phyloP scores from a whole-genome alignment of 1,140 invertebrate genomes.

The Pollicipes pollicipes region DNA sequence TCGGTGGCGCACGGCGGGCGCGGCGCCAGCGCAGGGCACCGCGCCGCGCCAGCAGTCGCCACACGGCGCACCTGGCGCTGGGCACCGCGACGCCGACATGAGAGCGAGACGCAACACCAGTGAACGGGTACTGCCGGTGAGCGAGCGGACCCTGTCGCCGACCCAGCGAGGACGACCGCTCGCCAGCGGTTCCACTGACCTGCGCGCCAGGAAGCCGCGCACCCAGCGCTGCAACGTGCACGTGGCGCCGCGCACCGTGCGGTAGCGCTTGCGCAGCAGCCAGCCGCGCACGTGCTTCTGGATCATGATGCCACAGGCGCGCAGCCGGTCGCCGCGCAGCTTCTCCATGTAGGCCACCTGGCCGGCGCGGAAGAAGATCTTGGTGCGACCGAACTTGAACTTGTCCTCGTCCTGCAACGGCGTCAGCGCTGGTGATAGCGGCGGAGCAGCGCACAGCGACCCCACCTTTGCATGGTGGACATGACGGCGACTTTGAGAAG shows the following conservation, averaged over 20 bases:
- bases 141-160: conserved; percentile 7
- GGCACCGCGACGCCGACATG: too few species aligned
- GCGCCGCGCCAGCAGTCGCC: too few species aligned
- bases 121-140: too few species aligned
- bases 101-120: too few species aligned
- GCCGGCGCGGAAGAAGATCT: conserved; percentile 94
- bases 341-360: conserved; percentile 97
- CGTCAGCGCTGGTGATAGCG: too few species aligned
- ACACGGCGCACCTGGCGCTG: too few species aligned
- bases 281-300: conserved; percentile 79
- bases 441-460: too few species aligned
- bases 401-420: conserved; percentile 70
- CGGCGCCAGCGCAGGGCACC: too few species aligned
- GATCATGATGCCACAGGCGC: conserved; percentile 71
- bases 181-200: conserved; percentile 27
- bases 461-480: too few species aligned
- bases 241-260: conserved; percentile 41
- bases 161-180: not conserved
- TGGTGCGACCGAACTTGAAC: conserved; percentile 91
- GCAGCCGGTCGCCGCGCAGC: conserved; percentile 63
- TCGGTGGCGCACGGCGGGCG: too few species aligned
- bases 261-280: conserved; percentile 51
- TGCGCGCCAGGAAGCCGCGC: conserved; percentile 57
- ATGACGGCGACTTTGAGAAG: too few species aligned
- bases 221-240: conserved; percentile 51